Percentiles rank a stretch among this genome's conserved stretches.
These are phyloP conservation scores for Pocillopora meandrina DNA, from an alignment of 92 coral and sea anemone genomes.

Conservation along the genomic window DNA sequence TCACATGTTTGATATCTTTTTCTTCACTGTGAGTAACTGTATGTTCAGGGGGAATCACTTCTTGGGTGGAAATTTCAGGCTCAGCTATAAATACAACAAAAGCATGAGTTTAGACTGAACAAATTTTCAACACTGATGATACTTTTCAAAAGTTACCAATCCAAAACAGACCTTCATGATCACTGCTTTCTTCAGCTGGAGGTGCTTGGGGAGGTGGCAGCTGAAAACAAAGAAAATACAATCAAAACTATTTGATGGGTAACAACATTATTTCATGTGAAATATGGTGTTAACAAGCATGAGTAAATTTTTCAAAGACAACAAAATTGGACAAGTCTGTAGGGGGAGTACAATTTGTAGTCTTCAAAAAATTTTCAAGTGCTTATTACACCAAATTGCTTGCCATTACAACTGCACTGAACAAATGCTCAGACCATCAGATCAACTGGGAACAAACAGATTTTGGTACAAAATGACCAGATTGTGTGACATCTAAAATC, in stretches of 20 bases:
- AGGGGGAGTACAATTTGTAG: too few relatives aligned
- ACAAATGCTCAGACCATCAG: too few relatives aligned
- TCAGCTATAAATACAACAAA: background rate
- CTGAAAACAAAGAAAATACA: slow-evolving; percentile 5
- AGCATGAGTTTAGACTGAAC: background rate
- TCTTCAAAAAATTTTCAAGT: too few relatives aligned
- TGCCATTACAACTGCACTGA: too few relatives aligned
- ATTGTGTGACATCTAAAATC: too few relatives aligned
- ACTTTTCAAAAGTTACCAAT: too few relatives aligned
- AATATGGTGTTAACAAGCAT: background rate
- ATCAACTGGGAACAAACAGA: too few relatives aligned
- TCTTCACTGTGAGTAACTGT: background rate
- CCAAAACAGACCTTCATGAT: slow-evolving; percentile 18
- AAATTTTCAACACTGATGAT: background rate
- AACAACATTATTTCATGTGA: too few relatives aligned
- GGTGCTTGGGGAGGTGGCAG: background rate
- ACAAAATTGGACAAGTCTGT: too few relatives aligned
- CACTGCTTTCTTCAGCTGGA: background rate
- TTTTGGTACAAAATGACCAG: too few relatives aligned
- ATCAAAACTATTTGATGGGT: background rate
- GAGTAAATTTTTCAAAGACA: background rate
- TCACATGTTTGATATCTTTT: slow-evolving; percentile 13
- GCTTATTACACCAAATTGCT: too few relatives aligned
- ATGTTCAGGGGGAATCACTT: background rate
- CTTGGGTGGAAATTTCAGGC: slow-evolving; percentile 1